Conservation (phyloP, 2,797 vertebrate species). For the Enteromius trimaculatus region DNA sequence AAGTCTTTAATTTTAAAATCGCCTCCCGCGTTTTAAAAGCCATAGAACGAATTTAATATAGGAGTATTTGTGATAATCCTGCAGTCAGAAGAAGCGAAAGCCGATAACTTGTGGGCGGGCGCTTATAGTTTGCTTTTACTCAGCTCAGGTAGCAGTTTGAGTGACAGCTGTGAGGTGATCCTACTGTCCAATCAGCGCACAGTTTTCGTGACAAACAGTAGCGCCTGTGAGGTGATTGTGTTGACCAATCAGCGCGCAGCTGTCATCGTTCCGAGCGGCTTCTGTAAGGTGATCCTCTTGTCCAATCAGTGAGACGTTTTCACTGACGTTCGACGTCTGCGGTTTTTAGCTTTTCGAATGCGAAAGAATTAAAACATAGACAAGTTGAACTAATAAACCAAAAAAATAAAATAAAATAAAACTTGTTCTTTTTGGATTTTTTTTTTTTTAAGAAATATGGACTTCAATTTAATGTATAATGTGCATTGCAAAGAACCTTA, state of each 20-base stretch:
- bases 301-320: conserved; percentile 72
- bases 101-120: conserved; percentile 23
- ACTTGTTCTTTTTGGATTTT: background rate
- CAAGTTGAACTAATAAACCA: background rate
- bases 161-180: conserved; percentile 42
- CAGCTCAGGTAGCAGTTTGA: background rate
- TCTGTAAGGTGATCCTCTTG: conserved; percentile 74
- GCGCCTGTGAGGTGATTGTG: background rate
- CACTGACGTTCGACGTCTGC: conserved; percentile 60
- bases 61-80: background rate
- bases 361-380: background rate
- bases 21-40: background rate
- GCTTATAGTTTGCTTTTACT: conserved; percentile 18
- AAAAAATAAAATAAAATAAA: background rate
- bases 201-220: background rate
- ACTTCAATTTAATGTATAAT: no score
- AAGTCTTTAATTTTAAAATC: background rate
- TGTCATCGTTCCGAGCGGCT: background rate
- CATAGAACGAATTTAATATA: background rate
- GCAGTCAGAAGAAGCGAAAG: background rate
- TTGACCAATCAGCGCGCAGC: conserved; percentile 35
- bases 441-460: no score
- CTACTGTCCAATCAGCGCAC: conserved; percentile 32
- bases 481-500: no score
- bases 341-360: conserved; percentile 15